Evolutionary conservation across 1,140 invertebrate genomes (phyloP).

Genomic region (Heliconius nattereri): DNA sequence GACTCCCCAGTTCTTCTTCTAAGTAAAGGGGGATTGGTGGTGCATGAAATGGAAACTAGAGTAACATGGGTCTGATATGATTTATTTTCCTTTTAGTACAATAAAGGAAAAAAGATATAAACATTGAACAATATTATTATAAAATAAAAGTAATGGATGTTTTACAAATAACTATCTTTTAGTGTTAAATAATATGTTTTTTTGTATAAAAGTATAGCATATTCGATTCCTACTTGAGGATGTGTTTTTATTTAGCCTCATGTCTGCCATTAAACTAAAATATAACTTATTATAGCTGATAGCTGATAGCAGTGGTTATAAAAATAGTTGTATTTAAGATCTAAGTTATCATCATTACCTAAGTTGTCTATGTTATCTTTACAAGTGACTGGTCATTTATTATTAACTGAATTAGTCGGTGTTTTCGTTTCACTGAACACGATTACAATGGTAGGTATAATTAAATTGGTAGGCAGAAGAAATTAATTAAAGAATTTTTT

Average conservation of each 20-base stretch:
- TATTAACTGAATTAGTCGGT: constrained; percentile 27
- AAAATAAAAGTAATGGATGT: background rate
- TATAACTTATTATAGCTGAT: no score
- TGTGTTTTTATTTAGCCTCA: background rate
- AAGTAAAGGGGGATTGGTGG: constrained; percentile 31
- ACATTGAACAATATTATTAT: constrained; percentile 1
- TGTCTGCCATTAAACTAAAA: no score
- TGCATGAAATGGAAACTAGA: constrained; percentile 38
- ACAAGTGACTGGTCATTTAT: constrained; percentile 23
- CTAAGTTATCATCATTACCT: background rate
- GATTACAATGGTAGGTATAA: background rate
- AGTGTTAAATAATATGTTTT: no score
- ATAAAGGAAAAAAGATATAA: constrained; percentile 23
- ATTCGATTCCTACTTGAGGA: background rate
- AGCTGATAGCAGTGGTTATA: background rate
- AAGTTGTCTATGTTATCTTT: constrained; percentile 26
- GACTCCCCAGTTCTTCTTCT: constrained; percentile 19
- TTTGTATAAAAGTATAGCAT: no score
- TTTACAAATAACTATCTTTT: background rate
- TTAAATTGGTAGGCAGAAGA: no score
- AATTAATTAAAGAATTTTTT: no score
- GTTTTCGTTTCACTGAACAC: constrained; percentile 29
- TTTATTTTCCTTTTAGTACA: constrained; percentile 30
- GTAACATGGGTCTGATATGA: constrained; percentile 40
- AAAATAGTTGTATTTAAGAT: background rate